Percentiles rank a stretch among this genome's conserved stretches.
These are phyloP conservation scores for Drosophila yakuba DNA, from an alignment of 1,140 invertebrate species.

Conservation along the genomic window DNA sequence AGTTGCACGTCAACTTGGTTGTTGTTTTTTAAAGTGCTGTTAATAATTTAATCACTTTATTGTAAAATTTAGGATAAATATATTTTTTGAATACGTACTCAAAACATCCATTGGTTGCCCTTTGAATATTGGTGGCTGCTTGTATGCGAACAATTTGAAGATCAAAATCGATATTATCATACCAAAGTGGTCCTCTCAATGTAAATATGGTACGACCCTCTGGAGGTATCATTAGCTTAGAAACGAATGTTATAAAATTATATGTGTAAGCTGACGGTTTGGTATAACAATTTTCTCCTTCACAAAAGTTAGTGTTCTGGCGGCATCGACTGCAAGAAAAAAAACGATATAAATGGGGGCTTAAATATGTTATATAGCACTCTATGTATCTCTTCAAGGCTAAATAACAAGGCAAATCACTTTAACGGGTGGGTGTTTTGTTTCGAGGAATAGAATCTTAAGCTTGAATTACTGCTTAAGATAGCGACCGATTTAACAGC, in stretches of 20 bases:
- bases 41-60: constrained; percentile 13
- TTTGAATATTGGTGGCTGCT: constrained; percentile 87
- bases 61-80: not conserved
- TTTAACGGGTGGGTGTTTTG: no score
- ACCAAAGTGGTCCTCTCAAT: constrained; percentile 91
- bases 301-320: constrained; percentile 88
- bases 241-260: constrained; percentile 96
- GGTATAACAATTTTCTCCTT: constrained; percentile 90
- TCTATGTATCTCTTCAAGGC: no score
- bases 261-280: constrained; percentile 93
- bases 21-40: constrained; percentile 85
- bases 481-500: no score
- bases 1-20: constrained; percentile 91
- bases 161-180: constrained; percentile 86
- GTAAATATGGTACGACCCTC: constrained; percentile 90
- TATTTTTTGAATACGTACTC: constrained; percentile 84
- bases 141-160: constrained; percentile 71
- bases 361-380: no score
- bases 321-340: constrained; percentile 90
- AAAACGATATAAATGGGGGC: not conserved
- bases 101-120: constrained; percentile 89
- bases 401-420: no score
- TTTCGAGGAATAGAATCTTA: no score
- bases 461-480: no score
- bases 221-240: constrained; percentile 91